Base-by-base conservation (phyloP, 2,888 invertebrate genomes). In the Caradrina kadenii region DNA sequence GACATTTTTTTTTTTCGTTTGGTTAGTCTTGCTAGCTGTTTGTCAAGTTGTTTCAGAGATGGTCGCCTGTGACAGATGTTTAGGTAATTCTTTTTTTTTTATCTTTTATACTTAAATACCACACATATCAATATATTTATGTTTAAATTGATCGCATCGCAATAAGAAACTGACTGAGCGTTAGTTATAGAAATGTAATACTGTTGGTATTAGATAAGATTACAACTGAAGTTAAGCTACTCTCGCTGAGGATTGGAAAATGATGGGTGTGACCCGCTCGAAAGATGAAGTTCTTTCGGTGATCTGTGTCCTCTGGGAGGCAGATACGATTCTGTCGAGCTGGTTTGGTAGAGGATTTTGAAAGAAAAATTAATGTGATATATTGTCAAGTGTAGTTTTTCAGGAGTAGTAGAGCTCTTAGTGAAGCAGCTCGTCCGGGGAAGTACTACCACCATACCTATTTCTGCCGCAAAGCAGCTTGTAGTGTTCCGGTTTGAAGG, bases 141-240 rank as follows among this genome's bases (percentile, higher is more conserved):
- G 6, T 15, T 22, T 15, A 13, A 7, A 11, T 11, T n/a, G 58
- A 49, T 63, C 55, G 73, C 69, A 72, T 77, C 73, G 26, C 60
- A 59, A 26, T 63, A 59, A 17, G 53, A 48, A 48, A 48, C 3
- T 52, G 67, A 1, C 11, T 15, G 66, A 58, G 77, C 11, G 35
- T 11, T 81, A 81, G 81, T 35, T 75, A 17, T 78, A 80, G 82
- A 67, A 63, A 62, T 50, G 82, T 59, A 67, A 65, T 63, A 75
- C 66, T 73, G 64, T 69, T 71, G 58, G 15, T 71, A 42, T 61
- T 80, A 73, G 69, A 80, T 67, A 54, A 69, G n/a, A 65, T 73
- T 69, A 62, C 21, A 53, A 42, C 26, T 19, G 31, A 56, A 5
- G 63, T 73, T 62, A 73, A 76, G 76, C 69, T 26, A 35, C 26